Conservation (phyloP, 2,113 vertebrate genomes). For the Litocranius walleri region DNA sequence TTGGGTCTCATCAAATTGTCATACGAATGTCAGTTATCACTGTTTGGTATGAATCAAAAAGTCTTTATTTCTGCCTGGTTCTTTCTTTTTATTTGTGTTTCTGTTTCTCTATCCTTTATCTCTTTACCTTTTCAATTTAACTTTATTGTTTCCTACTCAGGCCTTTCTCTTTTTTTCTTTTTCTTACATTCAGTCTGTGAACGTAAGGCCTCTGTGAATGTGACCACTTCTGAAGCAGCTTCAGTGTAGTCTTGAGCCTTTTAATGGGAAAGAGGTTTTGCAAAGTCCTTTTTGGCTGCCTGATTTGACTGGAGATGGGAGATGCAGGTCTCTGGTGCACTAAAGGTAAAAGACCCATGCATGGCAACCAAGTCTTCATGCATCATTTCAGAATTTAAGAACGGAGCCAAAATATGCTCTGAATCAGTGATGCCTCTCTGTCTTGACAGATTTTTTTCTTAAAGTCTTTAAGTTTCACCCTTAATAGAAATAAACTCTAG, state of each 20-base stretch:
- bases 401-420: not conserved
- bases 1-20: not conserved
- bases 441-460: constrained; percentile 9
- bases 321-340: not conserved
- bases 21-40: not conserved
- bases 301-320: not conserved
- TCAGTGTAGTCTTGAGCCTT: not conserved
- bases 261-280: not conserved
- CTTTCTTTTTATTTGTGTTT: not conserved
- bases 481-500: constrained; percentile 61
- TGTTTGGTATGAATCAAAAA: not conserved
- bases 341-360: not conserved
- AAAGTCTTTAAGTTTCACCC: constrained; percentile 61
- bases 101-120: not conserved
- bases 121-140: not conserved
- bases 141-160: not conserved
- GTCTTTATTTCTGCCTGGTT: not conserved
- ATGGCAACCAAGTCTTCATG: not conserved
- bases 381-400: constrained; percentile 26
- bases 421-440: not conserved
- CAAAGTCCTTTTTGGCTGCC: not conserved
- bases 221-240: not conserved
- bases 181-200: not conserved
- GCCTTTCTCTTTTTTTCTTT: not conserved
- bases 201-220: not conserved